Conservation (phyloP, 1,140 invertebrate species). For the Aphis craccivora region DNA sequence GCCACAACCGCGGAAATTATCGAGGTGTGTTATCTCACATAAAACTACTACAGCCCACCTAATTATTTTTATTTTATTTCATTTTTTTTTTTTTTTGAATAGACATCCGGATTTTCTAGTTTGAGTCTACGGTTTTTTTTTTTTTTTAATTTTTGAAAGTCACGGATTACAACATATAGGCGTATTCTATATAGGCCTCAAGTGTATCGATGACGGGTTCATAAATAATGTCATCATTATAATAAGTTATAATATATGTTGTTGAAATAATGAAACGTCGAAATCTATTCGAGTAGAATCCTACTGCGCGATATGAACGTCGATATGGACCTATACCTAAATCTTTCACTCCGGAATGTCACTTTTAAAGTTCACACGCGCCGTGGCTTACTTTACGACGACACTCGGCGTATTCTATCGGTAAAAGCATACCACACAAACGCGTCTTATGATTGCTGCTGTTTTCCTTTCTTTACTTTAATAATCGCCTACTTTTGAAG, state of each 20-base stretch:
- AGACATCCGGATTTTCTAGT: constrained; percentile 28
- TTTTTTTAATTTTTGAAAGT: background rate
- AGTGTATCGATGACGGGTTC: background rate
- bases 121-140: background rate
- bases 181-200: background rate
- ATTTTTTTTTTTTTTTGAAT: background rate
- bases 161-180: background rate
- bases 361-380: background rate
- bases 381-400: background rate
- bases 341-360: background rate
- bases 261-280: background rate
- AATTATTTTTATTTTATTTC: background rate
- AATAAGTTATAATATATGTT: background rate
- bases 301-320: background rate
- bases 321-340: background rate
- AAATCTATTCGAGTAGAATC: background rate
- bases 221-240: background rate
- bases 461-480: constrained; percentile 7
- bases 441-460: background rate
- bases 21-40: background rate
- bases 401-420: background rate
- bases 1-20: background rate
- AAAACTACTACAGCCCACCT: background rate
- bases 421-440: background rate
- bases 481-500: background rate